phyloP scores from a whole-genome alignment of 2,888 invertebrate genomes.

The Drosophila testacea region DNA sequence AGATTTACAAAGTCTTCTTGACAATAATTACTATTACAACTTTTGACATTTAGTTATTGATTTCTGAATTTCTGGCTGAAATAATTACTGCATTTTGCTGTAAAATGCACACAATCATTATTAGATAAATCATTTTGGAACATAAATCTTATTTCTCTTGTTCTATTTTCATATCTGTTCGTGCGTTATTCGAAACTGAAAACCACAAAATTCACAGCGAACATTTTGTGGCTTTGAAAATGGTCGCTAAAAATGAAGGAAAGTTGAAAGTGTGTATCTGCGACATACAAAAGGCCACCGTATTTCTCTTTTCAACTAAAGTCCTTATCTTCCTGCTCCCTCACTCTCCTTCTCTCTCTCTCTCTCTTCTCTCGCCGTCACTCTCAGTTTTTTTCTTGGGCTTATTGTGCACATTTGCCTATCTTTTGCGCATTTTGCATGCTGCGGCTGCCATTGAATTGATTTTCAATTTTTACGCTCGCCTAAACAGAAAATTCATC shows the following conservation, averaged over 20 bases:
- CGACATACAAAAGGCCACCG: slow-evolving; percentile 22
- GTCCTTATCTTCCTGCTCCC: slow-evolving; percentile 3
- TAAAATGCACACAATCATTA: slow-evolving; percentile 4
- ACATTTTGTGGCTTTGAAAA: slow-evolving; percentile 29
- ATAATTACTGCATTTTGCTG: slow-evolving; percentile 21
- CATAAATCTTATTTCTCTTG: slow-evolving; percentile 19
- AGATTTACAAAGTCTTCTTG: not conserved
- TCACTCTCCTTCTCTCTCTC: not conserved
- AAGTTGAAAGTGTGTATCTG: slow-evolving; percentile 2
- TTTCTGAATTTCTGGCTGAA: not conserved
- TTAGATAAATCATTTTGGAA: slow-evolving; percentile 34
- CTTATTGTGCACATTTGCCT: slow-evolving; percentile 46
- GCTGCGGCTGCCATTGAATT: slow-evolving; percentile 58
- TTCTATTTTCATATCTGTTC: slow-evolving; percentile 18
- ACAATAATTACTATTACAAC: slow-evolving; percentile 1
- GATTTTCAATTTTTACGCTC: slow-evolving; percentile 79
- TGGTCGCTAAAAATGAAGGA: slow-evolving; percentile 2
- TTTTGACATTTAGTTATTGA: not conserved
- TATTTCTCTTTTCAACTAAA: slow-evolving; percentile 30
- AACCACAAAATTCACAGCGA: slow-evolving; percentile 18
- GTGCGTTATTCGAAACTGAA: slow-evolving; percentile 17
- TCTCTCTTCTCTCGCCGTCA: no score
- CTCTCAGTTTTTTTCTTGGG: not conserved
- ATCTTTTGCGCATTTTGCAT: slow-evolving; percentile 55
- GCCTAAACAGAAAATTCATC: slow-evolving; percentile 75